Evolutionary conservation across 2,113 vertebrate genomes (phyloP).

Genomic region (Alouatta palliata): DNA sequence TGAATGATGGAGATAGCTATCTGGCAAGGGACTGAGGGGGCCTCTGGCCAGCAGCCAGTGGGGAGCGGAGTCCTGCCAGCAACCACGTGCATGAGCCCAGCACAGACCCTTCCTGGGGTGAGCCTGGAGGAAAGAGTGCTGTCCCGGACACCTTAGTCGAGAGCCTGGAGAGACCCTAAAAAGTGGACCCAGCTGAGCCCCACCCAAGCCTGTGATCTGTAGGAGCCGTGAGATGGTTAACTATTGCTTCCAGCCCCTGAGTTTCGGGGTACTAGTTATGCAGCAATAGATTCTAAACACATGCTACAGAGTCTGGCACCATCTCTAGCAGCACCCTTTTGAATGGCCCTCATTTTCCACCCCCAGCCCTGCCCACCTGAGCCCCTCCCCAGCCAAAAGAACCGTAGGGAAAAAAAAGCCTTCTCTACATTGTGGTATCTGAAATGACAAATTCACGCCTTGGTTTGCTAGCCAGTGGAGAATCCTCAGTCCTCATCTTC

Average conservation of each 20-base stretch:
- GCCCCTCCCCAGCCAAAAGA: background rate
- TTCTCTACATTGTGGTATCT: background rate
- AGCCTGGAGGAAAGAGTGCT: background rate
- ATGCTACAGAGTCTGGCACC: background rate
- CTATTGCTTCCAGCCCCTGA: background rate
- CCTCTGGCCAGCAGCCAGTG: background rate
- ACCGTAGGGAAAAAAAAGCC: background rate
- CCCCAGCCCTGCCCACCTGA: background rate
- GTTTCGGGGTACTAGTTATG: background rate
- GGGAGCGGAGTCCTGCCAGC: background rate
- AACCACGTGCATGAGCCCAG: background rate
- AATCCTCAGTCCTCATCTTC: background rate
- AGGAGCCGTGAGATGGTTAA: background rate
- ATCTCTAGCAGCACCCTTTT: background rate
- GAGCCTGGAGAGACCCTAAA: background rate
- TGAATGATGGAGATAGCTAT: background rate
- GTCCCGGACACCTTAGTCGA: background rate
- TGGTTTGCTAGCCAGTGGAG: background rate
- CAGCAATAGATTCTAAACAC: background rate
- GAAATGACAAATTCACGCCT: background rate
- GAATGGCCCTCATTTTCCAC: background rate
- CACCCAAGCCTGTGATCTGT: background rate
- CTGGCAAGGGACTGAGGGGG: background rate
- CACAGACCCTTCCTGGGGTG: background rate
- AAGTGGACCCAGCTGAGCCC: background rate